Evolutionary conservation across 1,140 invertebrate species (phyloP).

Genomic region (Cyrtorhinus lividipennis): DNA sequence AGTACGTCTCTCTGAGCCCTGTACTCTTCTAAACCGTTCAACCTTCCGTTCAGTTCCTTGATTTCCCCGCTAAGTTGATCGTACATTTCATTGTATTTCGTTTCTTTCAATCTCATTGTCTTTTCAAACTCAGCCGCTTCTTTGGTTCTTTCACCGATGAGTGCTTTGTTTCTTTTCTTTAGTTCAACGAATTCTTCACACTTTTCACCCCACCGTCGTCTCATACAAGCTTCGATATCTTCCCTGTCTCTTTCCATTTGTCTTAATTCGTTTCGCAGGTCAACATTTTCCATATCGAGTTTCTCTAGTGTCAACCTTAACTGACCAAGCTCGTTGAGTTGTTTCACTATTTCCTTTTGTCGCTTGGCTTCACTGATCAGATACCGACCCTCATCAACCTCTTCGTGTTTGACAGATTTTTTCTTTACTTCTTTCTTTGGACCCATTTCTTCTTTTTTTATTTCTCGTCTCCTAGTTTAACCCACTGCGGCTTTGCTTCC

Average conservation of each 20-base stretch:
- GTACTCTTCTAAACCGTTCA: background rate
- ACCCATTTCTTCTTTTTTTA: background rate
- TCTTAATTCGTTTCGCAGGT: background rate
- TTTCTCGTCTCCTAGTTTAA: no score
- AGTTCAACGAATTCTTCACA: background rate
- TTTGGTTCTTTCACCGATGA: background rate
- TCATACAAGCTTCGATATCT: background rate
- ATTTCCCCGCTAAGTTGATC: background rate
- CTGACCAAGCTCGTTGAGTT: background rate
- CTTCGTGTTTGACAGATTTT: background rate
- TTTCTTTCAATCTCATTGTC: background rate
- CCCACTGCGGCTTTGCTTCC: no score
- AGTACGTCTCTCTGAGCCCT: background rate
- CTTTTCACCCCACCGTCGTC: background rate
- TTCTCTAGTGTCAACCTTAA: background rate
- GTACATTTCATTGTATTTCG: background rate
- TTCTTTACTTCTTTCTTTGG: background rate
- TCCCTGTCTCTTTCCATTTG: background rate
- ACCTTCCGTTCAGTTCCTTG: background rate
- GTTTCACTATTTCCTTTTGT: background rate
- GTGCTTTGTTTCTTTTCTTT: background rate
- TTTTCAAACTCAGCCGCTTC: background rate
- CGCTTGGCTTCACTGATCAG: background rate
- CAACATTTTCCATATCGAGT: background rate
- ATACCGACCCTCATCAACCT: background rate